phyloP scores from a whole-genome alignment of 2,797 vertebrate genomes.

The Bryconaethiops microstoma region DNA sequence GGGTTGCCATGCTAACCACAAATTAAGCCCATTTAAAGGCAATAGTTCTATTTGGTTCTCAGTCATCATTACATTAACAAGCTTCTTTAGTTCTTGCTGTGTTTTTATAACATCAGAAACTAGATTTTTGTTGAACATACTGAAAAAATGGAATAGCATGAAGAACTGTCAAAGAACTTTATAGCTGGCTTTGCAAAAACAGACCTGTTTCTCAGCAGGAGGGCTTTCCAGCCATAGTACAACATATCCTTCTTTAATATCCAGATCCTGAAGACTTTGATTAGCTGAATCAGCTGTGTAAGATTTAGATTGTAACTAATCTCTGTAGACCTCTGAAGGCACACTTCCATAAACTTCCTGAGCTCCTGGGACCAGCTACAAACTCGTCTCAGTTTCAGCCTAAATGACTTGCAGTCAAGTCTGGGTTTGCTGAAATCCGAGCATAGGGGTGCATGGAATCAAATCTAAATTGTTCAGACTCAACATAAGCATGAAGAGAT shows the following conservation, averaged over 20 bases:
- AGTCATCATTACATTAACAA: background rate
- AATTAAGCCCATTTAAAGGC: background rate
- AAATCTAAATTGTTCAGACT: background rate
- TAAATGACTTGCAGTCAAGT: background rate
- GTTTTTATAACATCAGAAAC: no score
- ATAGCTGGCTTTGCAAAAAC: background rate
- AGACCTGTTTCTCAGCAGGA: background rate
- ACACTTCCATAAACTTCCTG: background rate
- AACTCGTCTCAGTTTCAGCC: background rate
- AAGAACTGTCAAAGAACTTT: background rate
- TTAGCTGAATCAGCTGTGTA: constrained; percentile 9
- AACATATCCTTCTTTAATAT: background rate
- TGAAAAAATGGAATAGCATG: background rate
- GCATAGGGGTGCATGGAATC: background rate
- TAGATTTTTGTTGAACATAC: background rate
- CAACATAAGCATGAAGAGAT: background rate
- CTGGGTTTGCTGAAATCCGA: constrained; percentile 3
- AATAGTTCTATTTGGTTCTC: background rate
- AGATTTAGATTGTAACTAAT: background rate
- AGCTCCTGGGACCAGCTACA: background rate
- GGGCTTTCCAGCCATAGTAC: background rate
- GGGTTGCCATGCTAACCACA: background rate
- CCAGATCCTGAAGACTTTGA: background rate
- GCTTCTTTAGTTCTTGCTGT: background rate
- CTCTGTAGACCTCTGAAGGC: background rate